Base-by-base conservation (phyloP, 2,113 vertebrate species). In the Prinia subflava region DNA sequence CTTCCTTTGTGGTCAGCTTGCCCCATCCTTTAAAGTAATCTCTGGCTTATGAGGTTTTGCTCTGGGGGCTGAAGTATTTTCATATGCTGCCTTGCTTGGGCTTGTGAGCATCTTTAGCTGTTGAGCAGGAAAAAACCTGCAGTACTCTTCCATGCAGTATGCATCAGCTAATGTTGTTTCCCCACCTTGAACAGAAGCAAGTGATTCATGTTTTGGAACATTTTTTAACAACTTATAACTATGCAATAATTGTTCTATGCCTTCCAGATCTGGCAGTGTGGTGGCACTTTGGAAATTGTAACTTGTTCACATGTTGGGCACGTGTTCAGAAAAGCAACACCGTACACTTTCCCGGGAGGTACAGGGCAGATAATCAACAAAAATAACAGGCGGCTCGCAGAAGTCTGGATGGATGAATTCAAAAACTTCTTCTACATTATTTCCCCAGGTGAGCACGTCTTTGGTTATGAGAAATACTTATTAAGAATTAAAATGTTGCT, bases 391-490 rank as follows among this genome's bases (percentile, higher is more conserved):
- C 97, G 99, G 25, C 98, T 99, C 73, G 99, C 99, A 81, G 99
- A 99, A 98, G 99, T 99, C 70, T 99, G 99, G 99, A 99, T 99
- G 99, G 99, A 99, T 87, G 99, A 99, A 94, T 99, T 99, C 97
- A 99, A 99, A 97, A 99, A 99, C 96, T 99, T 99, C 94, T 99
- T 99, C 98, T 99, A 99, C 89, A 99, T 99, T 91, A 99, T 99
- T 98, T 99, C 99, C 90, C 99, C 99, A 94, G 99, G 99, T 99
- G 89, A 98, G 98, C 91, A 68, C 49, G 20, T 69, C 12, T 69
- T 95, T 94, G 56, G 10, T 90, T 90, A 50, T 62, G 47, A 91
- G 83, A 94, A 89, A 71, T 78, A 46, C 31, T 59, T 63, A 27
- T 42, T 83, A 67, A 77, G 35, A 83, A 70, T 69, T 46, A n/a